Evolutionary conservation across 2,797 vertebrate species (phyloP).

Genomic region (Bradypus variegatus): DNA sequence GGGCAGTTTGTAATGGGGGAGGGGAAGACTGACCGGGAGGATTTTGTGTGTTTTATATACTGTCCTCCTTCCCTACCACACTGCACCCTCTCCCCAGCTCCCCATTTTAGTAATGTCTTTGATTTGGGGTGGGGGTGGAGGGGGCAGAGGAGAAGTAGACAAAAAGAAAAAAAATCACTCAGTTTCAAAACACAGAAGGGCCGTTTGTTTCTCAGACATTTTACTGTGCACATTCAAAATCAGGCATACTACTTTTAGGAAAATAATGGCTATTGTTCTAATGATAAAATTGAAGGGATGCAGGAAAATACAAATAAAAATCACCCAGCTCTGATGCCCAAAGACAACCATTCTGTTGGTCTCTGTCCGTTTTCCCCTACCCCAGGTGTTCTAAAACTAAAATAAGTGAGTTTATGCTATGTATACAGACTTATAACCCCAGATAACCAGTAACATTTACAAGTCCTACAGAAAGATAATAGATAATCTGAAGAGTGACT

Average conservation of each 20-base stretch:
- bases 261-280: neutral
- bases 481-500: neutral
- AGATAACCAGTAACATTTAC: neutral
- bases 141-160: too few relatives aligned
- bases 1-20: neutral
- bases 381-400: neutral
- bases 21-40: rapidly evolving
- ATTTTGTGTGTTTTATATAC: neutral
- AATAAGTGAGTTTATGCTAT: neutral
- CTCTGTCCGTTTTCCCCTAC: neutral
- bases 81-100: too few relatives aligned
- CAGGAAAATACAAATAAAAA: neutral
- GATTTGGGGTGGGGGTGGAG: neutral
- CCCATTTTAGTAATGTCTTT: neutral
- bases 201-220: neutral
- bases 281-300: neutral
- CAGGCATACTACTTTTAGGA: neutral
- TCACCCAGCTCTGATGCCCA: neutral
- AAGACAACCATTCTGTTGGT: neutral
- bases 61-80: neutral
- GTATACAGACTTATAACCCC: neutral
- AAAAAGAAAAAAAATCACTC: neutral
- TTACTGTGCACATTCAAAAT: neutral
- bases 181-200: neutral
- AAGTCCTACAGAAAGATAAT: neutral